phyloP scores from a whole-genome alignment of 2,113 vertebrate genomes.

The Oncorhynchus kisutch region DNA sequence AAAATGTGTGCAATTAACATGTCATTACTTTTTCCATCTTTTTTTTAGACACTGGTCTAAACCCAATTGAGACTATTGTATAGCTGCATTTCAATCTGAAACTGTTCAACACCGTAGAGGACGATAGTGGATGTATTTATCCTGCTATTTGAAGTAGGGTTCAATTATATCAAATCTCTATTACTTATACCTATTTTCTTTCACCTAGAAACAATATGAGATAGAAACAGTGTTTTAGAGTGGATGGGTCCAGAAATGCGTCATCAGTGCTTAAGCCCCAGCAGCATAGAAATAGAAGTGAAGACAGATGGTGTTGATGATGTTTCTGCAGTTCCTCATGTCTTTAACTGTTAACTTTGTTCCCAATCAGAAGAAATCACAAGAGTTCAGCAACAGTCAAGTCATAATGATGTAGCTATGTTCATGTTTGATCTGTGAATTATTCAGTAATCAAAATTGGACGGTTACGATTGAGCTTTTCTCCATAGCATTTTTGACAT shows the following conservation, averaged over 20 bases:
- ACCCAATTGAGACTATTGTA: too few relatives aligned
- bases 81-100: too few relatives aligned
- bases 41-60: too few relatives aligned
- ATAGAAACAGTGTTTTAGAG: not conserved
- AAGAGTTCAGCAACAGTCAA: not conserved
- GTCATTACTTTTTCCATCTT: not conserved
- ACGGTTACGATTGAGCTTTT: not conserved
- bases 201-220: too few relatives aligned
- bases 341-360: not conserved
- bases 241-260: not conserved
- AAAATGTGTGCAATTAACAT: slow-evolving; percentile 15
- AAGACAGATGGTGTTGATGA: slow-evolving; percentile 36
- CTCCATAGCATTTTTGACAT: not conserved
- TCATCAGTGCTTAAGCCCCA: not conserved
- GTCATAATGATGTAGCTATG: too few relatives aligned
- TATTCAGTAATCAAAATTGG: not conserved
- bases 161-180: too few relatives aligned
- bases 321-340: slow-evolving; percentile 26
- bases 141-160: too few relatives aligned
- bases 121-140: not conserved
- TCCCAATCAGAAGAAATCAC: not conserved
- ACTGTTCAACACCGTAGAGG: not conserved
- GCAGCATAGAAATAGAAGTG: slow-evolving; percentile 18
- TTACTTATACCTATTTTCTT: too few relatives aligned
- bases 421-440: not conserved